phyloP scores from a whole-genome alignment of 2,888 invertebrate species.

The Amblyjoppa proteus region DNA sequence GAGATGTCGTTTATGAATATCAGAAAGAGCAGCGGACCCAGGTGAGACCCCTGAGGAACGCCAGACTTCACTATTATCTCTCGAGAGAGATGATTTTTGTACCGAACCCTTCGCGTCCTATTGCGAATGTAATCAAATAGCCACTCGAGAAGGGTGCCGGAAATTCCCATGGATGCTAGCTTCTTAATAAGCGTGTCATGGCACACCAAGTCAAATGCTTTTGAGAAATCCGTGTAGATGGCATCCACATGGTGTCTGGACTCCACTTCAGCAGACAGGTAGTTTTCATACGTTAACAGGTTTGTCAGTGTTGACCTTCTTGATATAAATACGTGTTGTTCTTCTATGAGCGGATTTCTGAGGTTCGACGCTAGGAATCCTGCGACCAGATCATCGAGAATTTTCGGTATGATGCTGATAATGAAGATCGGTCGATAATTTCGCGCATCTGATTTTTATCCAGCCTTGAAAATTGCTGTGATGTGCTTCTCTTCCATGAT shows the following conservation, averaged over 20 bases:
- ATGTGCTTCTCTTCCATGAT: conserved; percentile 51
- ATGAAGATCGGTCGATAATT: conserved; percentile 62
- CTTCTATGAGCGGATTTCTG: neutral
- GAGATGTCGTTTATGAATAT: too few relatives aligned
- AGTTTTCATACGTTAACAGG: neutral
- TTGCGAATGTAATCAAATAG: neutral
- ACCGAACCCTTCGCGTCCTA: too few relatives aligned
- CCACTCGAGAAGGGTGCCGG: too few relatives aligned
- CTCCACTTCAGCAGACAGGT: neutral
- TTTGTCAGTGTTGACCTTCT: neutral
- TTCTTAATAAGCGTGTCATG: too few relatives aligned
- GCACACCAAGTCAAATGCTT: too few relatives aligned
- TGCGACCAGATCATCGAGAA: neutral
- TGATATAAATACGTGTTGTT: neutral
- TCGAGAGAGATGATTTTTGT: too few relatives aligned
- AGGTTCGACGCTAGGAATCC: neutral
- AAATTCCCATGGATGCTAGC: too few relatives aligned
- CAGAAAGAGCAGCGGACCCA: too few relatives aligned
- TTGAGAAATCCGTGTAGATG: conserved; percentile 1
- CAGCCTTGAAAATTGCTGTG: conserved; percentile 48
- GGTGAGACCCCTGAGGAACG: too few relatives aligned
- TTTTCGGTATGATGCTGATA: neutral
- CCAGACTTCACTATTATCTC: too few relatives aligned
- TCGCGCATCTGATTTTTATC: conserved; percentile 22
- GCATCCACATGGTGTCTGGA: neutral